Base-by-base conservation (phyloP, 2,888 invertebrate species). In the Imbricaverruca yamaguchii region DNA sequence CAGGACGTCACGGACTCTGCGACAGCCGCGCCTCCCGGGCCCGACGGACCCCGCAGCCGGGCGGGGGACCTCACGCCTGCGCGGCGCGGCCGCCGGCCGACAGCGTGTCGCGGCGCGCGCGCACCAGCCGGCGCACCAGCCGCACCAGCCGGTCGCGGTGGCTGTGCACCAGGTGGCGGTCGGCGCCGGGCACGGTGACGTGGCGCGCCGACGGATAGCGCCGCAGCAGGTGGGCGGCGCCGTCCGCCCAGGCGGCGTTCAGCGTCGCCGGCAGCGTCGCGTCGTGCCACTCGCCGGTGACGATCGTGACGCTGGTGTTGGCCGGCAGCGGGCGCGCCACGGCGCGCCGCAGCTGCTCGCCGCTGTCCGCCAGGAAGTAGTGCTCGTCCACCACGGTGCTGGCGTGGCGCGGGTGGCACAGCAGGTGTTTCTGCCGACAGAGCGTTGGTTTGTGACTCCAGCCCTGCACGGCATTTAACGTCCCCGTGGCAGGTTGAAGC, bases 361-460 rank as follows among this genome's bases (percentile, higher is more conserved):
- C 74, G 53, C 18, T 74, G 21, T 8, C 74, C 53, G 53, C 21
- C 53, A 74, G 74, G 74, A 74, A 74, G 55, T 55, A 23, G 74
- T 74, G 74, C 55, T 74, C 74, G 74, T 74, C 74, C 74, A 74
- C 74, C 21, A 55, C 55, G 18, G 74, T 74, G 21, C 74, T 74
- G 74, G 74, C 74, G 74, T 74, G 74, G 21, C 74, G 74, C 55
- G 74, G 74, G 55, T 74, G 74, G 74, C 74, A 74, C 53, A 74
- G 18, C 6, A 74, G 74, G 55, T 74, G 74, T 18, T 74, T 74
- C 74, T 74, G 74, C 1, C 1, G 74, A 67, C 67, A 12, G 11
- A 67, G 23, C 13, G 18, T 9, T 39, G 39, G 39, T 39, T 39
- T 39, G 39, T 39, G 39, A 4, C 39, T 39, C 39, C 39, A 4